These are phyloP conservation scores for Neodiprion lecontei DNA, from an alignment of 1,140 invertebrate species.

Conservation along the genomic window DNA sequence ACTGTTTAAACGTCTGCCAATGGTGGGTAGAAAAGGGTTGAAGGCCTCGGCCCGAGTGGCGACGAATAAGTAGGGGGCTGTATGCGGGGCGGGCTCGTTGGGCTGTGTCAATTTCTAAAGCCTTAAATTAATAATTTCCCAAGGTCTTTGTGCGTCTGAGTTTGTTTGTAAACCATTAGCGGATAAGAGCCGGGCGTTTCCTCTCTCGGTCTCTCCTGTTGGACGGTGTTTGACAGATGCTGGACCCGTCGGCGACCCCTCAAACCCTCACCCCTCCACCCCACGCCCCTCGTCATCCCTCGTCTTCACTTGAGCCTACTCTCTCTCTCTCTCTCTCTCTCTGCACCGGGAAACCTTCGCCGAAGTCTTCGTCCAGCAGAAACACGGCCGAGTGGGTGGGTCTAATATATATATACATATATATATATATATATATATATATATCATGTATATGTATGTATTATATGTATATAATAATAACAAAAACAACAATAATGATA, in stretches of 20 bases:
- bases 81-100: background rate
- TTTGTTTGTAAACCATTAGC: constrained; percentile 41
- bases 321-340: constrained; percentile 8
- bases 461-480: too few relatives aligned
- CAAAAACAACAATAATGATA: too few relatives aligned
- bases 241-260: constrained; percentile 2
- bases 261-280: background rate
- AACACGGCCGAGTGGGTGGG: background rate
- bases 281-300: too few relatives aligned
- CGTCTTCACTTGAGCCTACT: background rate
- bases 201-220: background rate
- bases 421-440: too few relatives aligned
- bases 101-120: background rate
- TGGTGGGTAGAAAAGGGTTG: too few relatives aligned
- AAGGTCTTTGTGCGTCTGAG: constrained; percentile 14
- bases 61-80: too few relatives aligned
- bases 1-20: too few relatives aligned
- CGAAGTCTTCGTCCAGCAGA: background rate
- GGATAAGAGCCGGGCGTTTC: constrained; percentile 14
- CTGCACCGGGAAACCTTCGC: background rate
- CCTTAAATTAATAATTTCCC: constrained; percentile 4
- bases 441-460: too few relatives aligned
- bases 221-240: constrained; percentile 6
- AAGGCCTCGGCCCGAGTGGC: too few relatives aligned
- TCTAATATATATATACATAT: too few relatives aligned